Evolutionary conservation across 2,113 vertebrate genomes (phyloP).

Genomic region (Pluvialis apricaria): DNA sequence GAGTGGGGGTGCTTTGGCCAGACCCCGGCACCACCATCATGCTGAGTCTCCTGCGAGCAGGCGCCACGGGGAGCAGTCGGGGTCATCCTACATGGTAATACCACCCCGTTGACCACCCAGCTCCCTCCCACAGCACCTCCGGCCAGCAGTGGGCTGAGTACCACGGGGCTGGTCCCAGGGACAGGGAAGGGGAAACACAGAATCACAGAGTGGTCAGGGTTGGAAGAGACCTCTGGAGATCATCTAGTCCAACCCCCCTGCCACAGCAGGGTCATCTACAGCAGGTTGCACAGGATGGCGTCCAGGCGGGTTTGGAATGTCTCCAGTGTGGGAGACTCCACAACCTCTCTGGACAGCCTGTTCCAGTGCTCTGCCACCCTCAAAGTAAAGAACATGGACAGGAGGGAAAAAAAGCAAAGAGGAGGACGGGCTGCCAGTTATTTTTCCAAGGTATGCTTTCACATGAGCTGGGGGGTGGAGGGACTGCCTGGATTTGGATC

Average conservation of each 20-base stretch:
- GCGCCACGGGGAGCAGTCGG: not conserved
- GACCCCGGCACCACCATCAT: fast-evolving
- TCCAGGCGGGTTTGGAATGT: no score
- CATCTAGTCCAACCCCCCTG: no score
- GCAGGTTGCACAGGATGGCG: no score
- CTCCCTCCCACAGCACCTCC: not conserved
- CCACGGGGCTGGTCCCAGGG: not conserved
- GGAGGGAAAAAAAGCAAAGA: not conserved
- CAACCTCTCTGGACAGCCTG: no score
- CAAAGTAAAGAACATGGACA: no score
- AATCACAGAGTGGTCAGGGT: no score
- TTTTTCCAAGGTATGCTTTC: not conserved
- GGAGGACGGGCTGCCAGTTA: not conserved
- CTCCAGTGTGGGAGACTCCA: no score
- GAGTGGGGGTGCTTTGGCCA: not conserved
- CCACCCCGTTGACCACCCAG: not conserved
- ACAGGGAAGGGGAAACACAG: not conserved
- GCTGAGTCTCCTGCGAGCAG: not conserved
- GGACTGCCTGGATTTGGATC: not conserved
- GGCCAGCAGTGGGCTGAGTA: not conserved
- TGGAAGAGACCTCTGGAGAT: no score
- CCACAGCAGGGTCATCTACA: no score
- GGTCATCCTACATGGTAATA: not conserved
- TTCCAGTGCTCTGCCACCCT: no score
- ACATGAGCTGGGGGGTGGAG: not conserved